A percentile compares a stretch with the other conserved stretches of the same genome.
These are phyloP conservation scores for Drosophila teissieri DNA, from an alignment of 1,140 invertebrate species.

Conservation along the genomic window DNA sequence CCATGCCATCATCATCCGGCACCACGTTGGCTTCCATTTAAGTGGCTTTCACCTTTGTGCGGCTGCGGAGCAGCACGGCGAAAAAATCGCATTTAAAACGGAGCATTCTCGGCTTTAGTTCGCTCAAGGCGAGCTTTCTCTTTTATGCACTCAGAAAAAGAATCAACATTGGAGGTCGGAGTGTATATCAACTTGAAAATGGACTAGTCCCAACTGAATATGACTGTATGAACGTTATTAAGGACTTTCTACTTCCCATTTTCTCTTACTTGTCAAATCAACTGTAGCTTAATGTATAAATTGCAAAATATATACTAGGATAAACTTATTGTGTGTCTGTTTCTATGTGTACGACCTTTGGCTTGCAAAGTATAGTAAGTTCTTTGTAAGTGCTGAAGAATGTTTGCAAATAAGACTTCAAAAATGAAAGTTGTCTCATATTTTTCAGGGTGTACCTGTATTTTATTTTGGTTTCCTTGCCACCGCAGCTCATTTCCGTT, in stretches of 20 bases:
- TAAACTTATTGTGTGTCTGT: too few species aligned
- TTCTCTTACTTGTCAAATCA: too few species aligned
- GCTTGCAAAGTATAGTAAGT: too few species aligned
- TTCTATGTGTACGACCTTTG: too few species aligned
- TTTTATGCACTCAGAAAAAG: background rate
- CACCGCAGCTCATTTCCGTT: slow-evolving; percentile 20
- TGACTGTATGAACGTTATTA: background rate
- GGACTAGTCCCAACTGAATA: background rate
- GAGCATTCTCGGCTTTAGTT: slow-evolving; percentile 52
- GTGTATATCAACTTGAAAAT: background rate
- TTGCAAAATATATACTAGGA: too few species aligned
- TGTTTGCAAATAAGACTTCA: too few species aligned
- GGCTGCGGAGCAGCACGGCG: slow-evolving; percentile 29
- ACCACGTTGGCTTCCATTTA: slow-evolving; percentile 51
- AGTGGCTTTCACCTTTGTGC: slow-evolving; percentile 61
- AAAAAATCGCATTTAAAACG: slow-evolving; percentile 59
- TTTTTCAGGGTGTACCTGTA: slow-evolving; percentile 1
- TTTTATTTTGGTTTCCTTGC: slow-evolving; percentile 36
- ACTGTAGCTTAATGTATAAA: too few species aligned
- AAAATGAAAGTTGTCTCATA: too few species aligned
- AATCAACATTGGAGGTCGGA: background rate
- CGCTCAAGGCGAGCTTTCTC: slow-evolving; percentile 3
- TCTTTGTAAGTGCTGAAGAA: too few species aligned
- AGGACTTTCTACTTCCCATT: too few species aligned
- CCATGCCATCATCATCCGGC: slow-evolving; percentile 24